Base-by-base conservation (phyloP, 2,888 invertebrate species). In the Amblyjoppa fuscipennis region DNA sequence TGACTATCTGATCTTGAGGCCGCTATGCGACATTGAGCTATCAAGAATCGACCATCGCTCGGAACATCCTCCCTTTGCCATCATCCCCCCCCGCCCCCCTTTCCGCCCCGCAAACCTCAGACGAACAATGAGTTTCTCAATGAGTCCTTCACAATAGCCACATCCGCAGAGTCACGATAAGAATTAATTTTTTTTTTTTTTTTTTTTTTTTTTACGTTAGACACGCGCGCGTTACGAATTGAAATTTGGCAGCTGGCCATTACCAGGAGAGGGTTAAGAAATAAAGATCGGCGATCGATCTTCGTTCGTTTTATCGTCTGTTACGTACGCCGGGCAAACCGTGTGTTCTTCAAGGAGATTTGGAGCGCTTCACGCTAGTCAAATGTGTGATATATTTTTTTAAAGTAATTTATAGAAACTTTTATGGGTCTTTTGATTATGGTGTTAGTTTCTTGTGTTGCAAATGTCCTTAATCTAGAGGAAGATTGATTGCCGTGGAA, bases 1-100 rank as follows among this genome's bases (percentile, higher is more conserved):
- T 74, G 69, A 80, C 83, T 76, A 73, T 73, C 73, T 28, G 80
- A 80, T 83, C 66, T 59, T 79, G 79, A 79, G 71, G 81, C 70
- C 76, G 66, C 79, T 66, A 80, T 61, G 79, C 79, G 82, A 85
- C 85, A 85, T 85, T 85, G 82, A 79, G 85, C 85, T 76, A 85
- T 82, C 79, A 75, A 71, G 66, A 16, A 66, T 73, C 70, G 75
- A 76, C 38, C 56, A 70, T 78, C 81, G 49, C 31, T 28, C 68
- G 71, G 64, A 16, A 71, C 66, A 53, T 82, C 38, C 28, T 31
- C 16, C 31, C 45, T 38, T 4, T 34, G 45, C 38, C 53, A 28
- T 25, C 34, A 20, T 41, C 34, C 59, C 41, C 34, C 34, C 4
- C 34, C 0, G 0, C 34, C 5, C 34, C 34, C 2, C 28, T 31